Conservation (phyloP, 2,113 vertebrate genomes). For the Talpa occidentalis region DNA sequence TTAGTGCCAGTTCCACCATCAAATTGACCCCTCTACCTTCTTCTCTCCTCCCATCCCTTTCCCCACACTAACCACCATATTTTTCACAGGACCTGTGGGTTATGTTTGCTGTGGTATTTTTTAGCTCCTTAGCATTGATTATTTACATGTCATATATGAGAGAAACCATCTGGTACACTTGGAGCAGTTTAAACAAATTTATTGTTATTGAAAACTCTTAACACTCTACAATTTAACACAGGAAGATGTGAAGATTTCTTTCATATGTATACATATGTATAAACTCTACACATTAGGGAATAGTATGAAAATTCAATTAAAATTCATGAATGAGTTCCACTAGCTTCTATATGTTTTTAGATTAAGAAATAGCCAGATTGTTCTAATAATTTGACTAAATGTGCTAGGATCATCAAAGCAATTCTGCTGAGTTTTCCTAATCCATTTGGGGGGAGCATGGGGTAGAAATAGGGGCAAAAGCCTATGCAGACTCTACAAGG, state of each 20-base stretch:
- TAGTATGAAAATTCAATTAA: background rate
- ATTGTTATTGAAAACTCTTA: slow-evolving; percentile 5
- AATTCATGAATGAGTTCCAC: background rate
- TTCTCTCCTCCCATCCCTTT: no score
- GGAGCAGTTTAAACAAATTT: background rate
- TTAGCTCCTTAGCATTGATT: no score
- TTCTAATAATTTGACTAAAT: slow-evolving; percentile 24
- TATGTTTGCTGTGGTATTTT: no score
- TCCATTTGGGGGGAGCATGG: rapidly evolving
- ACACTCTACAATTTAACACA: background rate
- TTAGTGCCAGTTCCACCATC: no score
- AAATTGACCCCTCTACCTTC: no score
- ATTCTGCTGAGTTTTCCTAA: background rate
- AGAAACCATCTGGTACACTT: no score
- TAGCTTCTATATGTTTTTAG: background rate
- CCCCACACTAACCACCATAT: no score
- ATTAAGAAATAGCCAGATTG: background rate
- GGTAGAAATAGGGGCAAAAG: rapidly evolving
- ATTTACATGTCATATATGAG: no score
- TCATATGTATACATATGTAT: background rate
- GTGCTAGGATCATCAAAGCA: background rate
- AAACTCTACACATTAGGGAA: background rate
- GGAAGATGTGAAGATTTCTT: background rate
- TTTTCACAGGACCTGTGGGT: no score
- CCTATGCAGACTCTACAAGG: background rate